These are phyloP conservation scores for Ormyrus nitidulus DNA, from an alignment of 2,888 invertebrate species.

Conservation along the genomic window DNA sequence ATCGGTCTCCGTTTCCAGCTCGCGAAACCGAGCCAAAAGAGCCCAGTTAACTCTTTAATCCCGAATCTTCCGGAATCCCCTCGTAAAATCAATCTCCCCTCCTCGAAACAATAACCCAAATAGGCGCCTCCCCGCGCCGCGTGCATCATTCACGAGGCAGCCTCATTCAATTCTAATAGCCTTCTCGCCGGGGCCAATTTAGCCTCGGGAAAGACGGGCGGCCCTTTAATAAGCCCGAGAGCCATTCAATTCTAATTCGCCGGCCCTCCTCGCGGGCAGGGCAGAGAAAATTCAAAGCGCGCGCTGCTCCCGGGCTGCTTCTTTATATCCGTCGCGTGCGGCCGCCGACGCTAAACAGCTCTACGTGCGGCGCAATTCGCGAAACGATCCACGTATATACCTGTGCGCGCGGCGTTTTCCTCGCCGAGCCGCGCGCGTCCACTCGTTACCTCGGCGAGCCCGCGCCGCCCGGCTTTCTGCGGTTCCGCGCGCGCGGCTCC, in stretches of 20 bases:
- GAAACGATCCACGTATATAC: conserved; percentile 36
- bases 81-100: background rate
- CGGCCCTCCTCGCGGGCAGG: background rate
- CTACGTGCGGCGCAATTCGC: conserved; percentile 39
- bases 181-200: no score
- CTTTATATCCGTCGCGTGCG: conserved; percentile 15
- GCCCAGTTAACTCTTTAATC: no score
- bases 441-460: background rate
- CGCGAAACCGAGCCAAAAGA: no score
- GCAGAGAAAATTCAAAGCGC: conserved; percentile 35
- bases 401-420: background rate
- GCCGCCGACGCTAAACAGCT: conserved; percentile 37
- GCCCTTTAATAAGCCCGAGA: background rate
- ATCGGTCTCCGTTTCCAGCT: no score
- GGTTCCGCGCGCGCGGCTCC: background rate
- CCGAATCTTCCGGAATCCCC: no score
- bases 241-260: conserved; percentile 29
- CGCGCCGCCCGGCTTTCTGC: conserved; percentile 14
- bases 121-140: background rate
- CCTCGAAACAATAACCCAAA: background rate
- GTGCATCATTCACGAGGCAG: no score
- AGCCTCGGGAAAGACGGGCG: no score
- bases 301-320: background rate
- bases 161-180: no score
- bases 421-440: background rate